A percentile compares a stretch with the other conserved stretches of the same genome.
phyloP scores from a whole-genome alignment of 2,888 invertebrate genomes.

The Zygaena filipendulae region DNA sequence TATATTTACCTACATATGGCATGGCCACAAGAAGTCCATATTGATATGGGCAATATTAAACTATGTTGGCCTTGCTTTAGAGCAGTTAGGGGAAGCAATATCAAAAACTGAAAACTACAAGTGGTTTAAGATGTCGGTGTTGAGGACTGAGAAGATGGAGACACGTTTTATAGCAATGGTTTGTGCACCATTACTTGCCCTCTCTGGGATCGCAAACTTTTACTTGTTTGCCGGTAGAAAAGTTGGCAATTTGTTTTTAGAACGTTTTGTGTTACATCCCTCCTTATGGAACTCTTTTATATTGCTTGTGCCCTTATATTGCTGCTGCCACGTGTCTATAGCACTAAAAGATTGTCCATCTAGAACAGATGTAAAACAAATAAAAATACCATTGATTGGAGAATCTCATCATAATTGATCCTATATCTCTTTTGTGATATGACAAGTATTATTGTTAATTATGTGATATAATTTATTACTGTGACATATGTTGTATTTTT shows the following conservation, averaged over 20 bases:
- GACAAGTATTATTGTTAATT: too few species aligned
- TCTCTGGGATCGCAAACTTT: constrained; percentile 88
- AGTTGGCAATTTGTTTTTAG: constrained; percentile 78
- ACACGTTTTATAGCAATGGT: constrained; percentile 75
- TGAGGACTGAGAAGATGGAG: constrained; percentile 49
- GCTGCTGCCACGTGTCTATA: constrained; percentile 57
- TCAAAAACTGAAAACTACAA: constrained; percentile 53
- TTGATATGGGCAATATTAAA: constrained; percentile 91
- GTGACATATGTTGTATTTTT: too few species aligned
- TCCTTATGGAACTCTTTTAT: constrained; percentile 35
- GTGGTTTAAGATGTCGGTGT: constrained; percentile 38
- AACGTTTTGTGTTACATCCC: constrained; percentile 60
- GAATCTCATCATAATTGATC: constrained; percentile 5
- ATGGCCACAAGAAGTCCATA: constrained; percentile 81
- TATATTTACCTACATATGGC: constrained; percentile 90
- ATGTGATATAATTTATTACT: too few species aligned
- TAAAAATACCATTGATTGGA: constrained; percentile 18
- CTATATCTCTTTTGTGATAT: too few species aligned
- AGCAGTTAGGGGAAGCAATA: constrained; percentile 69
- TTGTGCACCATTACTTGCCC: constrained; percentile 77
- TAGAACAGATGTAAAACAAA: constrained; percentile 29
- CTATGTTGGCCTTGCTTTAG: constrained; percentile 80
- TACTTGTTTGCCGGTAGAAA: constrained; percentile 85
- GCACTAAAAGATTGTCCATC: constrained; percentile 44
- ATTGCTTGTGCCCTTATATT: constrained; percentile 40